phyloP scores from a whole-genome alignment of 53 echinoderm and acorn worm species.

The Temnopleurus reevesii region DNA sequence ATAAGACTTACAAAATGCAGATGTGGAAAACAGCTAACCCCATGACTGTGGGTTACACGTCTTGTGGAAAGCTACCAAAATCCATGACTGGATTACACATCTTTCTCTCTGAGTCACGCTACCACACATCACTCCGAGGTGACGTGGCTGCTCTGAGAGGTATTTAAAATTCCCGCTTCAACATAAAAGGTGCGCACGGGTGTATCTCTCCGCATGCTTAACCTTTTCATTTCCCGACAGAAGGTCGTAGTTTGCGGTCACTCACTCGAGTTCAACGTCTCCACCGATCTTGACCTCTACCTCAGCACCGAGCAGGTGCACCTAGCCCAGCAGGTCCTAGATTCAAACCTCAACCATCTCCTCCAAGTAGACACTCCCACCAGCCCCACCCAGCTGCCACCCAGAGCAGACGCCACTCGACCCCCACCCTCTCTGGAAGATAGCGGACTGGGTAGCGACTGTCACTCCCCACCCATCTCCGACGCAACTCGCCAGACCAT shows the following conservation, averaged over 20 bases:
- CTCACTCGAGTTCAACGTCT: conserved; percentile 81
- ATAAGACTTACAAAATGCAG: too few relatives aligned
- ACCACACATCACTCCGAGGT: too few relatives aligned
- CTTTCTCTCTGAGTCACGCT: too few relatives aligned
- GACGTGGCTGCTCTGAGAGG: too few relatives aligned
- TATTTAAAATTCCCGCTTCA: too few relatives aligned
- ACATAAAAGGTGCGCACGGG: too few relatives aligned
- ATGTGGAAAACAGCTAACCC: too few relatives aligned
- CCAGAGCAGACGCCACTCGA: neutral
- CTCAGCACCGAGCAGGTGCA: conserved; percentile 84
- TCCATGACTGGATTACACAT: too few relatives aligned
- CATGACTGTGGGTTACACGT: too few relatives aligned
- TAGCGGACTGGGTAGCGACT: conserved; percentile 92
- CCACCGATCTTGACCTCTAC: conserved; percentile 88
- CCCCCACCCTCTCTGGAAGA: conserved; percentile 62
- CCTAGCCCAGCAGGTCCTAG: conserved; percentile 67
- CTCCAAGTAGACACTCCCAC: neutral
- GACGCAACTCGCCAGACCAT: conserved; percentile 23
- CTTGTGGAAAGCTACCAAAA: too few relatives aligned
- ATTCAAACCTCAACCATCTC: conserved; percentile 69
- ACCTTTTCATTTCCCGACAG: too few relatives aligned
- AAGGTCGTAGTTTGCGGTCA: conserved; percentile 88
- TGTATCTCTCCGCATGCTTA: too few relatives aligned
- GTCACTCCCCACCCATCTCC: neutral
- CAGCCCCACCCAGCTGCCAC: neutral